A percentile compares a stretch with the other conserved stretches of the same genome.
phyloP scores from a whole-genome alignment of 2,888 invertebrate genomes.

The Temnothorax ravouxi region DNA sequence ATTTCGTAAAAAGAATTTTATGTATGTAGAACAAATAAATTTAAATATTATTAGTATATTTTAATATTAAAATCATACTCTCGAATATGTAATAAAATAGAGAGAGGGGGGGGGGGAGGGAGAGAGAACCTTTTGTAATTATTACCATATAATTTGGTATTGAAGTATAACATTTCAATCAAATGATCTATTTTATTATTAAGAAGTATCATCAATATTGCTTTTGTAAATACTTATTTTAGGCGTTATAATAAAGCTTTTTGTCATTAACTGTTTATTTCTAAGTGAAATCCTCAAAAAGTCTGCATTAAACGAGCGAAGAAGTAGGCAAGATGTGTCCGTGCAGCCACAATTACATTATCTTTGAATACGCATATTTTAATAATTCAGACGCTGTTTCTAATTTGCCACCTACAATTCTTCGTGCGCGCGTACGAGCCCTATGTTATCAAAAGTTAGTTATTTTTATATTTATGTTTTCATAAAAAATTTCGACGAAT shows the following conservation, averaged over 20 bases:
- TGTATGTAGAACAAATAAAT: background rate
- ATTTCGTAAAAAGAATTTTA: background rate
- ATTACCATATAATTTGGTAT: background rate
- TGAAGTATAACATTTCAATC: background rate
- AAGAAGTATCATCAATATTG: background rate
- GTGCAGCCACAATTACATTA: background rate
- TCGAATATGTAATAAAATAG: background rate
- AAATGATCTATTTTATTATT: background rate
- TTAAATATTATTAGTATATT: background rate
- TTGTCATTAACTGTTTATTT: background rate
- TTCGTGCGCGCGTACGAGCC: background rate
- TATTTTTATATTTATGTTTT: background rate
- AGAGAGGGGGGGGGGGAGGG: background rate
- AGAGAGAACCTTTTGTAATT: background rate
- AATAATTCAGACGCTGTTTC: background rate
- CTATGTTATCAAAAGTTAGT: background rate
- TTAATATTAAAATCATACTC: background rate
- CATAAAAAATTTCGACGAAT: background rate
- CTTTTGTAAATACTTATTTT: background rate
- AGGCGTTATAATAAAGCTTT: background rate
- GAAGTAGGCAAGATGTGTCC: background rate
- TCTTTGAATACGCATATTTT: background rate
- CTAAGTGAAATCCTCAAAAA: background rate
- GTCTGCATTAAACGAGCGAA: background rate
- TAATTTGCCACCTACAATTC: background rate